Conservation (phyloP, 2,113 vertebrate genomes). For the Aramus guarauna region DNA sequence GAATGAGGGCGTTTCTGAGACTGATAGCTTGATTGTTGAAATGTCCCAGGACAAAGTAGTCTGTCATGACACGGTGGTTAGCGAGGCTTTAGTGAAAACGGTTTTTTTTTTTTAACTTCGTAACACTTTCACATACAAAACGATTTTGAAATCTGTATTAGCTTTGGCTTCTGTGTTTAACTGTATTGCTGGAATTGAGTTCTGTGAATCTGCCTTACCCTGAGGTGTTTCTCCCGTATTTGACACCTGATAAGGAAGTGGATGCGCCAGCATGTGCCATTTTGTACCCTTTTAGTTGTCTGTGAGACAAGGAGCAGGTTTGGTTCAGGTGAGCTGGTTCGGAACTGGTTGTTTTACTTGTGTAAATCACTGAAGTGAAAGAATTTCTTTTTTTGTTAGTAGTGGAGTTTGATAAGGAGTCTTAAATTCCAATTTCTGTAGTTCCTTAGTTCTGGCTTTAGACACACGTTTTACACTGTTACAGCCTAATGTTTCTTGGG, state of each 20-base stretch:
- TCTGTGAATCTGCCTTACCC: not conserved
- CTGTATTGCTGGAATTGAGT: not conserved
- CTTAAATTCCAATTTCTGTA: fast-evolving
- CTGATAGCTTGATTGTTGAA: not conserved
- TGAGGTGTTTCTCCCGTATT: not conserved
- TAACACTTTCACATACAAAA: not conserved
- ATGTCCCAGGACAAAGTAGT: not conserved
- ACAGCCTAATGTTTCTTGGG: not conserved
- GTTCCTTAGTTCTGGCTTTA: not conserved
- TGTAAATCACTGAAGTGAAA: not conserved
- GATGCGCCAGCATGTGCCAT: fast-evolving
- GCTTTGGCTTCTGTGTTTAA: not conserved
- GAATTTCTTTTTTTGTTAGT: not conserved
- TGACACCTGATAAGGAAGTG: not conserved
- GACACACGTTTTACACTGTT: not conserved
- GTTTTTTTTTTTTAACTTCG: not conserved
- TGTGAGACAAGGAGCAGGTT: not conserved
- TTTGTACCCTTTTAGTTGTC: not conserved
- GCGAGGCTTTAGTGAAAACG: not conserved
- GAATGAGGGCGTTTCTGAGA: not conserved
- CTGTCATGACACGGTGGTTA: not conserved
- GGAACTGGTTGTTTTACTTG: not conserved
- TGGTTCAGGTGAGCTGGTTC: not conserved
- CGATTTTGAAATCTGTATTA: not conserved
- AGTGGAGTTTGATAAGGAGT: not conserved